phyloP scores from a whole-genome alignment of 2,113 vertebrate genomes.

The Ginglymostoma cirratum region DNA sequence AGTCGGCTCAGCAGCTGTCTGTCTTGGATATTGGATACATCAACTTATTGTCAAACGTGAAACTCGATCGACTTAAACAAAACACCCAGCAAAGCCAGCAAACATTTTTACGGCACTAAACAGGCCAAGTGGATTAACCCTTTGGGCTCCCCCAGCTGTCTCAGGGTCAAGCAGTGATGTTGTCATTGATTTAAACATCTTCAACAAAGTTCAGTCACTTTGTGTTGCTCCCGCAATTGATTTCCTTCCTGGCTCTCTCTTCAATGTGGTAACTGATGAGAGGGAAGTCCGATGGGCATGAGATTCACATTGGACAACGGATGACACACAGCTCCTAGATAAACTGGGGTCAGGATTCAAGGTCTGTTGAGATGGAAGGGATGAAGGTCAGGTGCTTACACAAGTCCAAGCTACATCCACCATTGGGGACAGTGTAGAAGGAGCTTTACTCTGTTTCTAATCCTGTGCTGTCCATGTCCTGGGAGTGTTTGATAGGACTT shows the following conservation, averaged over 20 bases:
- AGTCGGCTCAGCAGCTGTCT: not conserved
- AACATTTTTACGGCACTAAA: not conserved
- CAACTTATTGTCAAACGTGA: constrained; percentile 25
- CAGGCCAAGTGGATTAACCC: not conserved
- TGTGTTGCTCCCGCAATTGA: constrained; percentile 36
- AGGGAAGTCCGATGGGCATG: not conserved
- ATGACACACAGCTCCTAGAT: no score
- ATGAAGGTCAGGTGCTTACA: no score
- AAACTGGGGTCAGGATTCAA: no score
- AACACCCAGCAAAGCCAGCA: constrained; percentile 22
- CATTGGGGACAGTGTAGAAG: not conserved
- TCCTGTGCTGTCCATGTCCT: not conserved
- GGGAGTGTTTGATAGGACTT: not conserved
- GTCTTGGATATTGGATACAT: not conserved
- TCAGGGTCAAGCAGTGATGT: not conserved
- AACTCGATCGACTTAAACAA: constrained; percentile 6
- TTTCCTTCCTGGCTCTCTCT: constrained; percentile 44
- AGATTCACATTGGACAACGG: not conserved
- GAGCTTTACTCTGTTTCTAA: not conserved
- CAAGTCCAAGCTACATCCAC: no score
- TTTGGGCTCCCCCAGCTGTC: not conserved
- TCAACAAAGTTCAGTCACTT: not conserved
- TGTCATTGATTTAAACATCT: not conserved
- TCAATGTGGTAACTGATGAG: not conserved
- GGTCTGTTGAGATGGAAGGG: no score